Evolutionary conservation across 1,140 invertebrate species (phyloP).

Genomic region (Euborellia annulipes): DNA sequence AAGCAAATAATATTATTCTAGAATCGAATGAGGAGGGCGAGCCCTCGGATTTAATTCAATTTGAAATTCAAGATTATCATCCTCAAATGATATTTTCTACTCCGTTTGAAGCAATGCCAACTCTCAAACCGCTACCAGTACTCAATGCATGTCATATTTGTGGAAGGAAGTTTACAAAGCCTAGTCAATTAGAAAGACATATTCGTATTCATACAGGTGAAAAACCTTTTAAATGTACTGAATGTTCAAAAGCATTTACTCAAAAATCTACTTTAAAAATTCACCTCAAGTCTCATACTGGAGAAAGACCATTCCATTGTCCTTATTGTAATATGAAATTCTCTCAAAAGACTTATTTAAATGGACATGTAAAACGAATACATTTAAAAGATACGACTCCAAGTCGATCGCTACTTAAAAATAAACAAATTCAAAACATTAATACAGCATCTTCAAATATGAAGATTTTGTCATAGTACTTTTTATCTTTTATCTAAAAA

Average conservation of each 20-base stretch:
- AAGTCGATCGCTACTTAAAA: background rate
- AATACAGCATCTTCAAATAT: too few species aligned
- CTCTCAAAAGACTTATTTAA: conserved; percentile 42
- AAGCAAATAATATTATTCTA: background rate
- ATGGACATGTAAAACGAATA: conserved; percentile 39
- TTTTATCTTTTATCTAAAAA: too few species aligned
- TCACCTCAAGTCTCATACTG: conserved; percentile 28
- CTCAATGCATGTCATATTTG: conserved; percentile 25
- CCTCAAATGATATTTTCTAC: too few species aligned
- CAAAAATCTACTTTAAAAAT: conserved; percentile 18
- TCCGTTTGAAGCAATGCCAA: too few species aligned
- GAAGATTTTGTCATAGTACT: too few species aligned
- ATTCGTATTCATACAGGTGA: conserved; percentile 39
- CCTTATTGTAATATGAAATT: conserved; percentile 34
- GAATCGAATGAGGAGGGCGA: background rate
- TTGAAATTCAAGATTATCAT: too few species aligned
- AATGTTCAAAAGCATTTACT: conserved; percentile 45
- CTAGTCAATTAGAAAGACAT: conserved; percentile 27
- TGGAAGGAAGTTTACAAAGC: conserved; percentile 27
- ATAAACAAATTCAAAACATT: too few species aligned
- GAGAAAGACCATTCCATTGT: conserved; percentile 34
- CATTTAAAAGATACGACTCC: conserved; percentile 21
- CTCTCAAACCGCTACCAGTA: too few species aligned
- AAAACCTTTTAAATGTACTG: conserved; percentile 45
- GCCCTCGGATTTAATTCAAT: background rate